Conservation (phyloP, 1,140 invertebrate genomes). For the Probaryconus sp. region DNA sequence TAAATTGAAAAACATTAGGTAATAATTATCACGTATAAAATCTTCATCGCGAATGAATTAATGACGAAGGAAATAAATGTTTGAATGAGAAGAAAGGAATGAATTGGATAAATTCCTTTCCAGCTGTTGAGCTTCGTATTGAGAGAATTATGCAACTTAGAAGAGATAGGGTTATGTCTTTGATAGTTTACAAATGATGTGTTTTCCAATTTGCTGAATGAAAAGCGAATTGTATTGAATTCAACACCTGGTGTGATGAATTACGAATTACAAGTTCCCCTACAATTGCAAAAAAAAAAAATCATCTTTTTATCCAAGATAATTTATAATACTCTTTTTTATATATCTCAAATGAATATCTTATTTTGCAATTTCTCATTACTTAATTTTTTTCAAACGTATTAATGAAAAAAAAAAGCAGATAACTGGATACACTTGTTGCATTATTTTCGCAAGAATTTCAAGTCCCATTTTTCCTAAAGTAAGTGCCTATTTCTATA, state of each 20-base stretch:
- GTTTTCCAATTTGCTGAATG: slow-evolving; percentile 74
- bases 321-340: too few species aligned
- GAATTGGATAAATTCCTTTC: slow-evolving; percentile 65
- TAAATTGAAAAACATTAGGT: too few species aligned
- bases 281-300: too few species aligned
- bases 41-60: neutral
- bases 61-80: neutral
- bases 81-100: slow-evolving; percentile 24
- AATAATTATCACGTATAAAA: neutral
- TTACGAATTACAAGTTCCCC: slow-evolving; percentile 6
- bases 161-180: slow-evolving; percentile 66
- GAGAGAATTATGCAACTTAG: slow-evolving; percentile 23
- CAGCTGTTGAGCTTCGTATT: slow-evolving; percentile 62
- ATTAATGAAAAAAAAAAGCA: too few species aligned
- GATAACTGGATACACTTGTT: slow-evolving; percentile 29
- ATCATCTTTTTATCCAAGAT: too few species aligned
- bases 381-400: too few species aligned
- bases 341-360: too few species aligned
- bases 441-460: slow-evolving; percentile 28
- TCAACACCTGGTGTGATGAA: slow-evolving; percentile 68
- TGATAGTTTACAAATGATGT: slow-evolving; percentile 69
- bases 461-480: slow-evolving; percentile 43
- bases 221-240: slow-evolving; percentile 69
- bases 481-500: slow-evolving; percentile 24
- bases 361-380: too few species aligned